Conservation (phyloP, 2,888 invertebrate genomes). For the Drosophila paracracens region DNA sequence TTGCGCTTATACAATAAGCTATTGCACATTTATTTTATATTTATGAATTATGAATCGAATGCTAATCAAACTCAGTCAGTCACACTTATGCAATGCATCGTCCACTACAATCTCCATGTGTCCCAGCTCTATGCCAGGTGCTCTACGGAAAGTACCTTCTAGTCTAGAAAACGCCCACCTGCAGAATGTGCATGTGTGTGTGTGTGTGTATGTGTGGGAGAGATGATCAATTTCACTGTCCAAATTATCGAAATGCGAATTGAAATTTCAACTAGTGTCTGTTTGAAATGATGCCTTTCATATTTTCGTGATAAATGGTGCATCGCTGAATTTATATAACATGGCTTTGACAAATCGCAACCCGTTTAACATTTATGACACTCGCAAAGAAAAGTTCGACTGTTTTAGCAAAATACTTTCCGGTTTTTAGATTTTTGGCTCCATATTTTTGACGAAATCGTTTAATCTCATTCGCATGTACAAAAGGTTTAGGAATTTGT, state of each 20-base stretch:
- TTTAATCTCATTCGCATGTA: background rate
- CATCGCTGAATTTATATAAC: slow-evolving; percentile 3
- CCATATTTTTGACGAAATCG: background rate
- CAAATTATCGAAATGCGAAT: background rate
- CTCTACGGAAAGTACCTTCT: background rate
- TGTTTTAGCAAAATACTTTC: background rate
- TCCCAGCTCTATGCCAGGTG: slow-evolving; percentile 18
- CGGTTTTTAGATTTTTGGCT: background rate
- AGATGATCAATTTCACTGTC: background rate
- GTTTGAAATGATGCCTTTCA: background rate
- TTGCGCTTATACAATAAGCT: background rate
- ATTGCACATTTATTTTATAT: slow-evolving; percentile 21
- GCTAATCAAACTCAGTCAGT: slow-evolving; percentile 51
- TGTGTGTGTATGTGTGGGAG: background rate
- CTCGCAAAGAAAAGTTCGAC: background rate
- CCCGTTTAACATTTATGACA: background rate
- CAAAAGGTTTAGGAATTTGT: background rate
- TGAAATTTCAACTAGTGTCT: background rate
- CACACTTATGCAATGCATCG: slow-evolving; percentile 32
- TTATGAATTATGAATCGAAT: slow-evolving; percentile 52
- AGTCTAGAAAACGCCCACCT: background rate
- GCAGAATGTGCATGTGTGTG: background rate
- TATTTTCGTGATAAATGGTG: background rate
- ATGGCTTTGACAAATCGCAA: background rate
- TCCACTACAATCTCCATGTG: slow-evolving; percentile 7